phyloP scores from a whole-genome alignment of 2,888 invertebrate species.

The Euplagia quadripunctaria region DNA sequence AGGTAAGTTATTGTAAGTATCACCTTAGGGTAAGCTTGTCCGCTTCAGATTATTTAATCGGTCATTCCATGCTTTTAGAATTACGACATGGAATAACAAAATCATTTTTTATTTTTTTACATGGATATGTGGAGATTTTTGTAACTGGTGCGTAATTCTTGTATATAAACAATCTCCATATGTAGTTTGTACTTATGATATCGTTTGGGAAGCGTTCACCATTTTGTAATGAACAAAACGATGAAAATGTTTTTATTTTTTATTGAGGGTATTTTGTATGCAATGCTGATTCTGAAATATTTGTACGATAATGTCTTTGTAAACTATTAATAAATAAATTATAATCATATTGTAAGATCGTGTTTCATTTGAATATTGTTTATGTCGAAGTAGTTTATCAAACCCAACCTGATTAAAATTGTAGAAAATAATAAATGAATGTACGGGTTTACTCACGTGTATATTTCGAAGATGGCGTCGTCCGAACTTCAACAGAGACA shows the following conservation, averaged over 20 bases:
- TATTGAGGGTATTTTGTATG: constrained; percentile 51
- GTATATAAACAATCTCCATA: constrained; percentile 69
- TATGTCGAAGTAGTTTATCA: neutral
- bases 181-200: constrained; percentile 60
- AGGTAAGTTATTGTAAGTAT: constrained; percentile 79
- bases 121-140: constrained; percentile 49
- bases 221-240: constrained; percentile 67
- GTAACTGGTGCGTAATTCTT: constrained; percentile 73
- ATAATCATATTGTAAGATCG: constrained; percentile 82
- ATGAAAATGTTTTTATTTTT: constrained; percentile 36
- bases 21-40: constrained; percentile 65
- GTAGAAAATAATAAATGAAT: neutral
- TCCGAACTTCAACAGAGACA: too few species aligned
- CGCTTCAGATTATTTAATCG: constrained; percentile 69
- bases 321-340: constrained; percentile 87
- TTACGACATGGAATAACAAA: constrained; percentile 50
- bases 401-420: neutral
- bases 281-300: constrained; percentile 74
- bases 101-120: constrained; percentile 54
- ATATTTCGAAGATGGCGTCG: too few species aligned
- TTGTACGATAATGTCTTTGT: constrained; percentile 86
- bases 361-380: constrained; percentile 64
- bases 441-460: too few species aligned
- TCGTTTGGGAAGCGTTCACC: constrained; percentile 55
- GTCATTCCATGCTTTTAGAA: constrained; percentile 75